A percentile compares a stretch with the other conserved stretches of the same genome.
Evolutionary conservation across 2,888 invertebrate species (phyloP).

Genomic region (Trilocha varians): DNA sequence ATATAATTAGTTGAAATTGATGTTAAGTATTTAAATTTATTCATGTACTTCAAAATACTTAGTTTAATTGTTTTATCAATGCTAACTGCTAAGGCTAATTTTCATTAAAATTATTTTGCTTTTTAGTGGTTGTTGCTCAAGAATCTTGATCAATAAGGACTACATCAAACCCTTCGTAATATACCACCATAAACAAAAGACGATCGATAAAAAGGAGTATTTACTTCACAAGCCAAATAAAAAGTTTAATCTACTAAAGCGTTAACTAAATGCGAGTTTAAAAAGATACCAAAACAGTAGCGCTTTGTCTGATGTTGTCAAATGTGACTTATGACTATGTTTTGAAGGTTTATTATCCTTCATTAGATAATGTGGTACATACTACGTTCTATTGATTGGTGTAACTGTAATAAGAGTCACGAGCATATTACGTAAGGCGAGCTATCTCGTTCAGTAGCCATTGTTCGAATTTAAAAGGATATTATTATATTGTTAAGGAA

Average conservation of each 20-base stretch:
- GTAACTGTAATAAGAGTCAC: constrained; percentile 60
- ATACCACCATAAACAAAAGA: too few relatives aligned
- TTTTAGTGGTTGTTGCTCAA: too few relatives aligned
- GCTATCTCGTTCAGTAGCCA: constrained; percentile 48
- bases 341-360: constrained; percentile 30
- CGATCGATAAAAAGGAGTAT: too few relatives aligned
- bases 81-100: neutral
- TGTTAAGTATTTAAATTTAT: constrained; percentile 1
- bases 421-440: constrained; percentile 64
- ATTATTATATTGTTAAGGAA: too few relatives aligned
- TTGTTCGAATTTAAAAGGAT: constrained; percentile 32
- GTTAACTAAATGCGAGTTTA: constrained; percentile 38
- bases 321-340: constrained; percentile 22
- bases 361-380: constrained; percentile 28
- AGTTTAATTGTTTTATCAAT: neutral
- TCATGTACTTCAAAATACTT: neutral
- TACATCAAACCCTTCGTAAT: too few relatives aligned
- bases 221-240: too few relatives aligned
- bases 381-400: constrained; percentile 39
- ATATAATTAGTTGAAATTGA: constrained; percentile 4
- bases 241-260: constrained; percentile 30
- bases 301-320: constrained; percentile 16
- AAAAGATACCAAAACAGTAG: constrained; percentile 44
- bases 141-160: too few relatives aligned
- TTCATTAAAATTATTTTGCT: too few relatives aligned